phyloP scores from a whole-genome alignment of 2,797 vertebrate genomes.

The Enteromius fasciolatus region DNA sequence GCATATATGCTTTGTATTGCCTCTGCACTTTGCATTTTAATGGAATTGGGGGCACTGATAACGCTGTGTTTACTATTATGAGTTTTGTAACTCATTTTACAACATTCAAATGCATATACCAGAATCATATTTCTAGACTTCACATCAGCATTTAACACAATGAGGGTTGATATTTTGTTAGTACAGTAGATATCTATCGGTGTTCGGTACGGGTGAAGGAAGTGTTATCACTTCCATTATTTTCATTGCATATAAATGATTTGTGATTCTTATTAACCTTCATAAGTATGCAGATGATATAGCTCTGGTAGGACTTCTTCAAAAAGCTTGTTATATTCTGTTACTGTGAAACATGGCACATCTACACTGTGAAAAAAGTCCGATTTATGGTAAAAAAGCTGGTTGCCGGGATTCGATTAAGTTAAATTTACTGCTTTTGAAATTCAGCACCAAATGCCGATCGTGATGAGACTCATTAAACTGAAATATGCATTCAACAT shows the following conservation, averaged over 20 bases:
- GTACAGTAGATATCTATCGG: neutral
- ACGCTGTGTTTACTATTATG: neutral
- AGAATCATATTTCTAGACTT: neutral
- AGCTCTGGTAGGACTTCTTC: neutral
- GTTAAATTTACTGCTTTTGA: no score
- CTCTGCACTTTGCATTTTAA: no score
- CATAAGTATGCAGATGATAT: neutral
- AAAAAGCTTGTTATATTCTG: neutral
- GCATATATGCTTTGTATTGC: no score
- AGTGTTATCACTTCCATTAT: no score
- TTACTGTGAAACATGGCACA: no score
- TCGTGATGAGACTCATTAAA: no score
- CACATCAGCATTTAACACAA: neutral
- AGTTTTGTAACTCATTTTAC: neutral
- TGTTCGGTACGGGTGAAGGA: neutral
- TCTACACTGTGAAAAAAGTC: no score
- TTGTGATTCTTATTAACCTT: neutral
- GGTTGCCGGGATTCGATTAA: no score
- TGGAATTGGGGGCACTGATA: neutral
- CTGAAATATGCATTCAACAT: no score
- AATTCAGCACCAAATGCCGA: no score
- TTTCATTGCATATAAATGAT: neutral
- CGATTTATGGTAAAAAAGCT: no score
- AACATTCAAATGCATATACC: neutral
- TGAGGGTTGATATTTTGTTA: slow-evolving; percentile 4